These are phyloP conservation scores for Hirudinaria manillensis DNA, from an alignment of 2,888 invertebrate species.

Conservation along the genomic window DNA sequence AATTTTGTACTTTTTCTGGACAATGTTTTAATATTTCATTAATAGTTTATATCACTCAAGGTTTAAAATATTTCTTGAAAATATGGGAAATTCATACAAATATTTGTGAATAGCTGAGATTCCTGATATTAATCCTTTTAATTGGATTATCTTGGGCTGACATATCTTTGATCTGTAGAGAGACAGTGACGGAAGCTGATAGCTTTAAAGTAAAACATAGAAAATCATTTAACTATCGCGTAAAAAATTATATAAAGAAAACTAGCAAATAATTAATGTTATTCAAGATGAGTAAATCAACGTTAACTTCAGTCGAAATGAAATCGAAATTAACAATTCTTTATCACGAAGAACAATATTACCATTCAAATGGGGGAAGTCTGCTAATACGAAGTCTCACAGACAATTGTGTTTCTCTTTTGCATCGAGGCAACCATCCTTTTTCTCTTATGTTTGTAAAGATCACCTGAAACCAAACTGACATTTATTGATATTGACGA, in stretches of 20 bases:
- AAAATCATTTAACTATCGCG: no score
- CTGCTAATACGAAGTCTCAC: conserved; percentile 5
- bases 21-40: background rate
- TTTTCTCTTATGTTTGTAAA: background rate
- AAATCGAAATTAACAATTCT: background rate
- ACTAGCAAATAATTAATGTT: no score
- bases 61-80: background rate
- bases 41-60: background rate
- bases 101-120: conserved; percentile 1
- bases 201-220: background rate
- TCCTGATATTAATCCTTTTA: conserved; percentile 12
- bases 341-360: background rate
- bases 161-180: background rate
- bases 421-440: background rate
- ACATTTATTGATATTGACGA: no score
- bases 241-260: no score
- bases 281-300: conserved; percentile 1
- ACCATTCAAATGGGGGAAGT: conserved; percentile 6
- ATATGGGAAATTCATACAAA: background rate
- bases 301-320: no score
- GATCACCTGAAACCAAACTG: conserved; percentile 1
- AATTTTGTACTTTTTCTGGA: no score
- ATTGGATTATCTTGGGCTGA: background rate
- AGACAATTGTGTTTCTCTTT: background rate
- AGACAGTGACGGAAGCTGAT: background rate